These are phyloP conservation scores for Cherax quadricarinatus DNA, from an alignment of 1,140 invertebrate species.

Conservation along the genomic window DNA sequence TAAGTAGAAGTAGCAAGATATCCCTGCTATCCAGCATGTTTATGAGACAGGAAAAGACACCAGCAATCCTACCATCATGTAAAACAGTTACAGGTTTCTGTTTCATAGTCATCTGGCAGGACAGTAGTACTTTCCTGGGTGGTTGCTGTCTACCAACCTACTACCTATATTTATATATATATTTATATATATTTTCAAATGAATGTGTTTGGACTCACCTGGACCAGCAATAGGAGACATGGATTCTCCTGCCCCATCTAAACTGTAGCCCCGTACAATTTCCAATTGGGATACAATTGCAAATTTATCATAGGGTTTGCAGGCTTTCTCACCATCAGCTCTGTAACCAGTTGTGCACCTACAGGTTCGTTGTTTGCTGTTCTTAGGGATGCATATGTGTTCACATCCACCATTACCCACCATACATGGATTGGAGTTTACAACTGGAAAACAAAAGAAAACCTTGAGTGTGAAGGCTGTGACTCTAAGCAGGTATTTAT, in stretches of 20 bases:
- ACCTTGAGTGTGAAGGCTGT: not conserved
- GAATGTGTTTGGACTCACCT: constrained; percentile 77
- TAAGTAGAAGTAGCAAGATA: no score
- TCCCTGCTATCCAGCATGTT: no score
- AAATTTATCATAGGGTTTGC: constrained; percentile 91
- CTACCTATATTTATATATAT: not conserved
- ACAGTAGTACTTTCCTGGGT: no score
- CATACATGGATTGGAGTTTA: constrained; percentile 90
- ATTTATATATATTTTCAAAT: not conserved
- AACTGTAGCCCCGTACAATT: constrained; percentile 90
- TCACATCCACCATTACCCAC: constrained; percentile 93
- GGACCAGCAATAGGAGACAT: constrained; percentile 94
- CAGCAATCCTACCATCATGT: no score
- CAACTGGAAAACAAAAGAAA: constrained; percentile 58
- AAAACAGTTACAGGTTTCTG: no score
- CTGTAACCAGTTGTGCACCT: constrained; percentile 91
- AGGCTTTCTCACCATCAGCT: constrained; percentile 85
- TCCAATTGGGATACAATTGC: constrained; percentile 93
- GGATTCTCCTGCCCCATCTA: constrained; percentile 90
- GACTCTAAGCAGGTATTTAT: not conserved
- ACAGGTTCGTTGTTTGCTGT: constrained; percentile 85
- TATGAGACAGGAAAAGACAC: no score
- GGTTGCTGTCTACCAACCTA: no score
- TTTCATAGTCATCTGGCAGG: no score
- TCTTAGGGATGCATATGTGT: constrained; percentile 92